Evolutionary conservation across 2,797 vertebrate genomes (phyloP).

Genomic region (Poeciliopsis paucimaculata): DNA sequence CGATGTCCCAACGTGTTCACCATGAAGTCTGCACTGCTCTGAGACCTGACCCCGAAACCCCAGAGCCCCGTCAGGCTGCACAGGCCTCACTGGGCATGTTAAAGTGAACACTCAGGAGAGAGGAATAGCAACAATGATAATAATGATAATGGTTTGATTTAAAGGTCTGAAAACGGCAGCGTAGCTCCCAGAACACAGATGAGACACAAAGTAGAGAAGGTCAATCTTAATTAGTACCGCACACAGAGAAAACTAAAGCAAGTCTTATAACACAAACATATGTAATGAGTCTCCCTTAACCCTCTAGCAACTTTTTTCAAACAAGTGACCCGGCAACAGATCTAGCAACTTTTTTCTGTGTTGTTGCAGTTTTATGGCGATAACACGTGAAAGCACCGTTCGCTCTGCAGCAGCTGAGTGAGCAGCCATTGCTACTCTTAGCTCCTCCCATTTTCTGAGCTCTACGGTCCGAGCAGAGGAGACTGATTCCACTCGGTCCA

Average conservation of each 20-base stretch:
- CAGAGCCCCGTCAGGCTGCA: background rate
- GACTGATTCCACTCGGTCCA: background rate
- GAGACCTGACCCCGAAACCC: background rate
- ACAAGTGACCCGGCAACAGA: too few relatives aligned
- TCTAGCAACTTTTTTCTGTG: too few relatives aligned
- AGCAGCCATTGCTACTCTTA: background rate
- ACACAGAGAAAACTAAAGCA: background rate
- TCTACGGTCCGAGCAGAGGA: background rate
- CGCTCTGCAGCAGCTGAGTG: too few relatives aligned
- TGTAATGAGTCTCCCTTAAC: background rate
- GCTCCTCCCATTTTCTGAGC: background rate
- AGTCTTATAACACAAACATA: background rate
- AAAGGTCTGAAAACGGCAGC: background rate
- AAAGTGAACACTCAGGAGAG: background rate
- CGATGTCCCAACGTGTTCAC: background rate
- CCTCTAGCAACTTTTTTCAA: background rate
- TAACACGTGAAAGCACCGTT: too few relatives aligned
- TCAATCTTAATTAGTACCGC: background rate
- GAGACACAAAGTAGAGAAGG: background rate
- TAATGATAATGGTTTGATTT: background rate
- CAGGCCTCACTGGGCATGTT: slow-evolving; percentile 1
- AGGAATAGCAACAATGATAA: background rate
- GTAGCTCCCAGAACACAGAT: background rate
- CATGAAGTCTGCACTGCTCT: background rate
- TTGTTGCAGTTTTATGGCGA: too few relatives aligned